phyloP scores from a whole-genome alignment of 1,140 invertebrate species.

The Zaprionus ornatus region DNA sequence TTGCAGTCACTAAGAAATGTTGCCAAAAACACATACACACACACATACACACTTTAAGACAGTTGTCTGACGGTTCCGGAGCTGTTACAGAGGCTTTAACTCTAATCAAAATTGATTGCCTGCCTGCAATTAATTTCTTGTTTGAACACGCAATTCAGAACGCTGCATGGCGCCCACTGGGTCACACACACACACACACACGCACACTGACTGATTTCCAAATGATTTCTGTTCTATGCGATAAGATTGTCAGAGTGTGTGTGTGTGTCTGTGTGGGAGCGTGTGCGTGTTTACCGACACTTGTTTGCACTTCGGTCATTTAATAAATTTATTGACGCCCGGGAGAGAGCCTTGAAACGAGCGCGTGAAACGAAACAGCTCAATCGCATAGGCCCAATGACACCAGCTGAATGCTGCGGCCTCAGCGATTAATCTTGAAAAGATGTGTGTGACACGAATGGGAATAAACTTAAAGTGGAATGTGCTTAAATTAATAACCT shows the following conservation, averaged over 20 bases:
- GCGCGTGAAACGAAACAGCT: conserved; percentile 2
- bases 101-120: conserved; percentile 81
- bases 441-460: background rate
- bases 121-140: conserved; percentile 73
- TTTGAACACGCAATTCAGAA: conserved; percentile 78
- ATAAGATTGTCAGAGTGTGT: background rate
- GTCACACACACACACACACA: conserved; percentile 28
- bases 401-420: conserved; percentile 13
- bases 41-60: conserved; percentile 4
- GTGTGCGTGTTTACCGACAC: conserved; percentile 39
- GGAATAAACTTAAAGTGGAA: background rate
- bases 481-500: background rate
- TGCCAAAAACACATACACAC: background rate
- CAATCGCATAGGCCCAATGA: background rate
- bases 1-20: conserved; percentile 3
- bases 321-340: conserved; percentile 73
- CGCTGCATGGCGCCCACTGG: conserved; percentile 23
- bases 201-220: conserved; percentile 43
- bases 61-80: conserved; percentile 26
- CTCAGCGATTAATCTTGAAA: background rate
- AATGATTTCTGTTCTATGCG: conserved; percentile 54
- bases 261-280: conserved; percentile 24
- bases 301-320: conserved; percentile 70
- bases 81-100: conserved; percentile 41
- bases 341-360: conserved; percentile 56